Evolutionary conservation across 2,888 invertebrate species (phyloP).

Genomic region (Caenorhabditis sp.): DNA sequence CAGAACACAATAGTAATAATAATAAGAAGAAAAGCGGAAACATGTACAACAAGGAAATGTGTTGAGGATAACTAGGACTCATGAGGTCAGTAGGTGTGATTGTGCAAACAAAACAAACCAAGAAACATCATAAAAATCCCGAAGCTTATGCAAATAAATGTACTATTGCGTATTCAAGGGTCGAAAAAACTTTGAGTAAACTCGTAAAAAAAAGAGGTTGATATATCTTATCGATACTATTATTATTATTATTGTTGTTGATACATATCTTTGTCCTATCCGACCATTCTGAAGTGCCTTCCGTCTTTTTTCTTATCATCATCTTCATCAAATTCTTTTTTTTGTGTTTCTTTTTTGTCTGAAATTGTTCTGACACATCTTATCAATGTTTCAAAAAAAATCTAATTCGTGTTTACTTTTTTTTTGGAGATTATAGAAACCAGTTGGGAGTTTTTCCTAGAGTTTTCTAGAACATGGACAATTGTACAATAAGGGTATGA

Average conservation of each 20-base stretch:
- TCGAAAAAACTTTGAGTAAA: not conserved
- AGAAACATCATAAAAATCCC: not conserved
- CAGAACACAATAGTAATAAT: not conserved
- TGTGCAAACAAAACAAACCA: not conserved
- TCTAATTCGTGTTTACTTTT: too few relatives aligned
- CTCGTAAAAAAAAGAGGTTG: not conserved
- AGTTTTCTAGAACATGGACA: too few relatives aligned
- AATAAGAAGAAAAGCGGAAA: not conserved
- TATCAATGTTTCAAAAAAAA: not conserved
- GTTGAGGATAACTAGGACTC: not conserved
- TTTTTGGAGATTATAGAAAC: too few relatives aligned
- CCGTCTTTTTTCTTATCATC: too few relatives aligned
- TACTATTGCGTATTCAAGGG: not conserved
- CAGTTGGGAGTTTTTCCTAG: too few relatives aligned
- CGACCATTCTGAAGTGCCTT: too few relatives aligned
- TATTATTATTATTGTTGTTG: too few relatives aligned
- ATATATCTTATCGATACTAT: not conserved
- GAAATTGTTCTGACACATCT: not conserved
- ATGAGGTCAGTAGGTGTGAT: conserved; percentile 1
- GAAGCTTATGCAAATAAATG: not conserved
- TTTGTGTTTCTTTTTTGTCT: not conserved
- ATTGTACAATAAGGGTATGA: too few relatives aligned
- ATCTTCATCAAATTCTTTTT: too few relatives aligned
- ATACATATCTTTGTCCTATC: too few relatives aligned
- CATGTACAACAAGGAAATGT: too few relatives aligned